Evolutionary conservation across 2,888 invertebrate species (phyloP).

Genomic region (Zaprionus obscuricornis): DNA sequence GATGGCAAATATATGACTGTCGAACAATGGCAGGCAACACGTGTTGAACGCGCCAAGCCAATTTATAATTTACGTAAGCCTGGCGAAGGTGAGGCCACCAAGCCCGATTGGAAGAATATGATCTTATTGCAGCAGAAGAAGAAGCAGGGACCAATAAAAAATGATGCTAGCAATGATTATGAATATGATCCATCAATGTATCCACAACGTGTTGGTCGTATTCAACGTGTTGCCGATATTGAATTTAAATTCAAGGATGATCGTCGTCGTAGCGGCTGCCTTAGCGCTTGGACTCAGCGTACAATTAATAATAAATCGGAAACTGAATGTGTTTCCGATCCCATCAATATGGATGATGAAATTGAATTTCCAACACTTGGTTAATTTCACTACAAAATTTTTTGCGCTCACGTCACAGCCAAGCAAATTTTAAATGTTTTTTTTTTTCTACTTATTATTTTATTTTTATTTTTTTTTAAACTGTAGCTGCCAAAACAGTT

Average conservation of each 20-base stretch:
- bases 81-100: constrained; percentile 29
- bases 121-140: constrained; percentile 23
- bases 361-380: constrained; percentile 37
- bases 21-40: constrained; percentile 39
- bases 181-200: constrained; percentile 21
- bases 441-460: too few relatives aligned
- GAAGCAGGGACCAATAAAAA: neutral
- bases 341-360: constrained; percentile 33
- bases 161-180: neutral
- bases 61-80: constrained; percentile 38
- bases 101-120: constrained; percentile 37
- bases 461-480: too few relatives aligned
- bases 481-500: too few relatives aligned
- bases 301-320: neutral
- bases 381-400: neutral
- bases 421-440: too few relatives aligned
- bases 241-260: constrained; percentile 43
- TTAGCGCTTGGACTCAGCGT: constrained; percentile 3
- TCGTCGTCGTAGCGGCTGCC: constrained; percentile 7
- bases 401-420: too few relatives aligned
- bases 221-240: constrained; percentile 30
- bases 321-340: neutral
- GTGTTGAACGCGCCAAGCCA: constrained; percentile 23
- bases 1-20: constrained; percentile 25
- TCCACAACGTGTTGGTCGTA: constrained; percentile 35